Evolutionary conservation across 2,888 invertebrate genomes (phyloP).

Genomic region (Hanleya hanleyi): DNA sequence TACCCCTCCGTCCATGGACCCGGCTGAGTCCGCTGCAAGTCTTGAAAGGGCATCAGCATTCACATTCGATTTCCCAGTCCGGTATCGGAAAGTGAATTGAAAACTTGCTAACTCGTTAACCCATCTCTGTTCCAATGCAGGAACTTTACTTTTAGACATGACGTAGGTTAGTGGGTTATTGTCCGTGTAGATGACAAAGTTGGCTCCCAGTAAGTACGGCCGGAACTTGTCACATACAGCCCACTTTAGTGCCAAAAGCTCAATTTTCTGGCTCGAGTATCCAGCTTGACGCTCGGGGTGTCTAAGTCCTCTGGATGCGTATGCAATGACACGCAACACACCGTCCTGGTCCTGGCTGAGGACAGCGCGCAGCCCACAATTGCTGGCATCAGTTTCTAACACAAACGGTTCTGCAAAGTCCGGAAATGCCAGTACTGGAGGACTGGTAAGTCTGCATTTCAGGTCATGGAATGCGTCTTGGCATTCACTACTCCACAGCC

Average conservation of each 20-base stretch:
- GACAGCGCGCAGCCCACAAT: constrained; percentile 28
- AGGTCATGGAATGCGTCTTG: constrained; percentile 27
- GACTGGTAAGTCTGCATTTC: constrained; percentile 26
- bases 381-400: constrained; percentile 26
- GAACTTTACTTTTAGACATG: constrained; percentile 19
- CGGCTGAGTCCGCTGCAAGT: background rate
- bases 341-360: constrained; percentile 25
- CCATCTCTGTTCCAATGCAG: constrained; percentile 34
- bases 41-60: constrained; percentile 28
- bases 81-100: constrained; percentile 21
- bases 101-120: constrained; percentile 23
- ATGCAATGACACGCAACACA: constrained; percentile 26
- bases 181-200: constrained; percentile 26
- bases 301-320: constrained; percentile 26
- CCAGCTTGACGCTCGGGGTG: constrained; percentile 19
- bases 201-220: constrained; percentile 24
- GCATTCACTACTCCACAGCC: constrained; percentile 25
- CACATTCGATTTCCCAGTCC: constrained; percentile 22
- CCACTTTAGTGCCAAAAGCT: constrained; percentile 38
- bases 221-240: constrained; percentile 33
- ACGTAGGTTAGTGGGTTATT: constrained; percentile 24
- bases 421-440: constrained; percentile 34
- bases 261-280: constrained; percentile 35
- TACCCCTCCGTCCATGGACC: no score
- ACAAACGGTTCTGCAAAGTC: constrained; percentile 21